phyloP scores from a whole-genome alignment of 2,113 vertebrate species.

The Periophthalmodon schlosseri region DNA sequence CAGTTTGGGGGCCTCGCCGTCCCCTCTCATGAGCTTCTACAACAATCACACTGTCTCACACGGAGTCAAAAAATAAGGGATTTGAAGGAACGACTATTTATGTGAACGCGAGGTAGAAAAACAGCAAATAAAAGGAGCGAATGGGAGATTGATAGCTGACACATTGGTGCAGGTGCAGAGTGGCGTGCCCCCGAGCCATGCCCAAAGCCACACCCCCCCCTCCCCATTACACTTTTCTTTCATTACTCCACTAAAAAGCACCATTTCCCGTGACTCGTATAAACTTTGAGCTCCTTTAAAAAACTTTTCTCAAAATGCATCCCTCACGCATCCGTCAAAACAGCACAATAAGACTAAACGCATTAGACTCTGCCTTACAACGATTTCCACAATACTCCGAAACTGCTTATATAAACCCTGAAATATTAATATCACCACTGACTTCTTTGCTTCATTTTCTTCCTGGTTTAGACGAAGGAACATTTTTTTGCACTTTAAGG shows the following conservation, averaged over 20 bases:
- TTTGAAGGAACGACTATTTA: slow-evolving; percentile 55
- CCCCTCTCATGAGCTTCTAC: slow-evolving; percentile 59
- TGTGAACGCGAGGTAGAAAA: slow-evolving; percentile 54
- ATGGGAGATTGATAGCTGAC: slow-evolving; percentile 71
- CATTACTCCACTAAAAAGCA: slow-evolving; percentile 71
- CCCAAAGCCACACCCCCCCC: slow-evolving; percentile 65
- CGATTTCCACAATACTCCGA: slow-evolving; percentile 35
- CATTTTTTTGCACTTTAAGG: slow-evolving; percentile 81
- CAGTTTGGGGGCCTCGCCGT: slow-evolving; percentile 42
- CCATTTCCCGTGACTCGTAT: slow-evolving; percentile 55
- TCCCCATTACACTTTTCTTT: slow-evolving; percentile 55
- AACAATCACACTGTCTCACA: slow-evolving; percentile 40
- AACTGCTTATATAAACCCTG: slow-evolving; percentile 67
- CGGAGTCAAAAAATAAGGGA: slow-evolving; percentile 41
- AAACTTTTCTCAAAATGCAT: slow-evolving; percentile 55
- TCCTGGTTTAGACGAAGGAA: slow-evolving; percentile 60
- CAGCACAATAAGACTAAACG: slow-evolving; percentile 22
- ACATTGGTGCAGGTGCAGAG: slow-evolving; percentile 54
- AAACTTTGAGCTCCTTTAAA: slow-evolving; percentile 62
- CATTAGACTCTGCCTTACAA: slow-evolving; percentile 6
- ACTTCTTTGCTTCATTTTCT: slow-evolving; percentile 53
- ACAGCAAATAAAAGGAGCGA: slow-evolving; percentile 56
- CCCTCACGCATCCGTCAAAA: slow-evolving; percentile 24
- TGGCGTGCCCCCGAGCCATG: slow-evolving; percentile 67
- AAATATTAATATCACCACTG: slow-evolving; percentile 78